Evolutionary conservation across 2,888 invertebrate genomes (phyloP).

Genomic region (Stomorhina lunata): DNA sequence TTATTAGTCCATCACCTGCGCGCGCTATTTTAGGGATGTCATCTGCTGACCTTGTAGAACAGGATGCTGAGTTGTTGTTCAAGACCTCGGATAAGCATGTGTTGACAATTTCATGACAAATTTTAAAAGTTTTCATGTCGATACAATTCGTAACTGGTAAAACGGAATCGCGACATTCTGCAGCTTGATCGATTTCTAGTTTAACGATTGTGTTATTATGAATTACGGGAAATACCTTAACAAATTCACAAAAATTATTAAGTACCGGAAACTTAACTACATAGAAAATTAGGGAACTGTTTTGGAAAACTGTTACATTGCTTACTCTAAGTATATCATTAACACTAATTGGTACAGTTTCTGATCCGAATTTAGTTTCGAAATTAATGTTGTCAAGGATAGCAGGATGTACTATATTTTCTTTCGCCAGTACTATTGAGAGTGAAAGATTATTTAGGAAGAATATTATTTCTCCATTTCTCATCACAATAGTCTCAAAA

Average conservation of each 20-base stretch:
- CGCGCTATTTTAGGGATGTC: not conserved
- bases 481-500: not conserved
- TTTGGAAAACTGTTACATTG: slow-evolving; percentile 8
- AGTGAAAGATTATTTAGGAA: slow-evolving; percentile 23
- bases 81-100: not conserved
- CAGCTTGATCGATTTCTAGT: too few species aligned
- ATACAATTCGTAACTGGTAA: not conserved
- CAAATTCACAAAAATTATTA: slow-evolving; percentile 10
- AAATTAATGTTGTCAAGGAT: slow-evolving; percentile 15
- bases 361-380: not conserved
- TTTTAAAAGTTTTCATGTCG: not conserved
- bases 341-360: slow-evolving; percentile 13
- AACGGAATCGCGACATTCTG: not conserved
- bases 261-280: not conserved
- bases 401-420: slow-evolving; percentile 21
- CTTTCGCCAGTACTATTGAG: slow-evolving; percentile 10
- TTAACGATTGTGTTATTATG: too few species aligned
- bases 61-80: slow-evolving; percentile 3
- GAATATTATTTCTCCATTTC: slow-evolving; percentile 24
- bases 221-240: too few species aligned
- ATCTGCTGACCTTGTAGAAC: not conserved
- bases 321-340: slow-evolving; percentile 18
- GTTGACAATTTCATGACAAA: not conserved
- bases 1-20: not conserved
- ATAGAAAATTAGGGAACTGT: not conserved